Base-by-base conservation (phyloP, 2,888 invertebrate genomes). In the Ariolimax columbianus region DNA sequence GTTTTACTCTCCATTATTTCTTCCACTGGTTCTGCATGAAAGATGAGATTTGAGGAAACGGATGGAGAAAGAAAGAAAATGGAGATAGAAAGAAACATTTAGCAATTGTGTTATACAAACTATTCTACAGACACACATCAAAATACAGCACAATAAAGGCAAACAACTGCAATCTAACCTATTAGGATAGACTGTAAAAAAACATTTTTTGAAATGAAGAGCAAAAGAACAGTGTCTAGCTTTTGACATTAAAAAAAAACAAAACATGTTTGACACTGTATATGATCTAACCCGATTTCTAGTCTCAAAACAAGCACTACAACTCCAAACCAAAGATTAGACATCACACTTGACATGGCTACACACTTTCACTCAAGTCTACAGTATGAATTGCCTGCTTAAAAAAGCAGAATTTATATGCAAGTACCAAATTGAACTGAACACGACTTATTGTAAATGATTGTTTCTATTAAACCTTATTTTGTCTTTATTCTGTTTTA, bases 1-100 rank as follows among this genome's bases (percentile, higher is more conserved):
- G 86, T 87, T 86, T 73, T 40, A 86, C 90, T 91, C 89, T 80
- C 88, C 78, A 77, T 86, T 86, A 30, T 47, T 86, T 90, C 91
- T 89, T 81, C 88, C 77, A 77, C 87, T 82, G 85, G 88, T 79
- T 43, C 82, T 59, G 36, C 17, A 36, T 38, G 43, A 59, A 36
- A 77, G 47, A 82, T 43, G 47, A 59, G 51, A 75, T 75, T 75
- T 51, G 19, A 75, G 23, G 23, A 33, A 33, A 19, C 51, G 75
- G 51, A 33, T 4, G 33, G 4, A 75, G 51, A 51, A 51, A 51
- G 51, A 17, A n/a, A 26, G 30, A 51, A n/a, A 75, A 51, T 51
- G 51, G 19, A 23, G 17, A 75, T 9, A 75, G 23, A 75, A 23
- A 75, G 2, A 40, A 9, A 73, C 4, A 40, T n/a, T 17, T n/a